Evolutionary conservation across 2,797 vertebrate genomes (phyloP).

Genomic region (Acomys russatus): DNA sequence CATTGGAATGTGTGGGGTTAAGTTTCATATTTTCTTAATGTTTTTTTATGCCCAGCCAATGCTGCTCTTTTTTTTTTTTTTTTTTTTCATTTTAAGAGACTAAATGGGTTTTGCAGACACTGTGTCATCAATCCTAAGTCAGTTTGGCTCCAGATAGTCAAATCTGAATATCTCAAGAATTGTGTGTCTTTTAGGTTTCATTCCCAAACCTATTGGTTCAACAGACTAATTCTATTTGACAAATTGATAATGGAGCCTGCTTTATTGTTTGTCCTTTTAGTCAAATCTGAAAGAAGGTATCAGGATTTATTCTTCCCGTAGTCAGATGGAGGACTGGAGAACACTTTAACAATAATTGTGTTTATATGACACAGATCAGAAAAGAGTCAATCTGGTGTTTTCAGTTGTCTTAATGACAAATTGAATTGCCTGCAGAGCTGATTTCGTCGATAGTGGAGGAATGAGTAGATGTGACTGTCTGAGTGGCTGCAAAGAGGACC

Average conservation of each 20-base stretch:
- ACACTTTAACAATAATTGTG: conserved; percentile 62
- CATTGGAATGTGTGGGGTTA: conserved; percentile 41
- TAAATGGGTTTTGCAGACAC: conserved; percentile 54
- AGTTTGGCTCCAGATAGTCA: conserved; percentile 11
- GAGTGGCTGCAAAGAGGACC: conserved; percentile 12
- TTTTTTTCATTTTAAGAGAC: background rate
- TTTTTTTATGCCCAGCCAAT: conserved; percentile 7
- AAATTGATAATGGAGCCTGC: background rate
- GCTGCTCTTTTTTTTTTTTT: background rate
- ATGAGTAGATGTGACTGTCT: background rate
- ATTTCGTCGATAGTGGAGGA: conserved; percentile 37
- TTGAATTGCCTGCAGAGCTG: conserved; percentile 47
- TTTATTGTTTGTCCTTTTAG: conserved; percentile 19
- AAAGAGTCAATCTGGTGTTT: conserved; percentile 57
- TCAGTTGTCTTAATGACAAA: conserved; percentile 69
- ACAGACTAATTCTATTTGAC: conserved; percentile 31
- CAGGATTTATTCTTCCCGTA: conserved; percentile 34
- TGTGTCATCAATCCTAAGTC: conserved; percentile 56
- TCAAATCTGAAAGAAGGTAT: conserved; percentile 21
- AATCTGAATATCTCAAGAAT: background rate
- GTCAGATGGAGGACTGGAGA: conserved; percentile 60
- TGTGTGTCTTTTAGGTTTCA: conserved; percentile 35
- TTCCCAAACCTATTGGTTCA: conserved; percentile 34
- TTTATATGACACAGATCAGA: conserved; percentile 69
- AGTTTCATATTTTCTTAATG: conserved; percentile 6